Evolutionary conservation across 2,888 invertebrate genomes (phyloP), one percentile per base, ranked within the genome.

Genomic region (Dicranocentrus wangi): DNA sequence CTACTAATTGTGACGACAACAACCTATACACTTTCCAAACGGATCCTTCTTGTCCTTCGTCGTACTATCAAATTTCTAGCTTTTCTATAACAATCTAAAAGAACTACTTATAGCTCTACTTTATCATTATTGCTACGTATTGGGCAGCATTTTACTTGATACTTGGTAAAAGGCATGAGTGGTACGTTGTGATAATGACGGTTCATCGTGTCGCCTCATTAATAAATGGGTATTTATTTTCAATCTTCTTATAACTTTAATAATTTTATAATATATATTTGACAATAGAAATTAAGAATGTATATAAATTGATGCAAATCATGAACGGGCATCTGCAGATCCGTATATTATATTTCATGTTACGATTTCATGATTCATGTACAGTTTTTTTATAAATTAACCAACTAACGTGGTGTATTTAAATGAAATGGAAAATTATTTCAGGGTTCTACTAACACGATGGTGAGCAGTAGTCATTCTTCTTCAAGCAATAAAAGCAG

Each of bases 71-170:
- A 79, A 65, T 82, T 73, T 84, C 84, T 82, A 84, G 82, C 78
- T 84, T 84, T 78, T 84, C 84, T 82, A 82, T 84, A 28, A 82
- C 81, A 63, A 82, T 84, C 72, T 84, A 77, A 82, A 58, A 27
- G 42, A 42, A 51, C 32, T 32, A 3, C 23, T 21, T 51, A 7
- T 55, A 7, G 55, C 17, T 23, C 27, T 25, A 51, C 25, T 53
- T n/a, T 25, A 2, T 47, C 55, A 32, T 60, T 55, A 70, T 21
- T 58, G 39, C 39, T 15, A 21, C 69, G 5, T 60, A 55, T 55
- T 15, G 32, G 5, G 5, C 3, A 32, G 32, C 32, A 32, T 32
- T 32, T 32, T 10, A 32, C 10, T 32, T 32, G 10, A 13, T 39
- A 39, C 39, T 10, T 17, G 5, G 10, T 51, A 55, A 19, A 2